Evolutionary conservation across 2,888 invertebrate species (phyloP), one percentile per base, ranked within the genome.

Genomic region (Drosophila stalkeri): DNA sequence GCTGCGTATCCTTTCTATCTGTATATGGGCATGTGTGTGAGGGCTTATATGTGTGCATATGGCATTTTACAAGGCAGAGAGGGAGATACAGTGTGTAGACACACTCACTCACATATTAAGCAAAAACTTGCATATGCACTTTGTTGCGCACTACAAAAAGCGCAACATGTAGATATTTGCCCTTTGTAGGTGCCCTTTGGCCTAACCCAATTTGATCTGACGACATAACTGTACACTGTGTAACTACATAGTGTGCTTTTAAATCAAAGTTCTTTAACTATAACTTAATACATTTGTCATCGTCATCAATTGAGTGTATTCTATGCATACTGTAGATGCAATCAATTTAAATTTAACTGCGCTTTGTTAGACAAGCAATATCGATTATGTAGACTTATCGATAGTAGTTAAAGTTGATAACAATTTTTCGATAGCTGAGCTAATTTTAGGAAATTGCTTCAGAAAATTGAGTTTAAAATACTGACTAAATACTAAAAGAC

Each of bases 1-100:
- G 84, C 65, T 75, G 72, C 46, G 68, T 23, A 63, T 73, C 57
- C 65, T 23, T 12, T 23, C 43, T 44, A 51, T 62, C 16, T 11
- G 27, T 59, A 31, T 31, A 35, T 18, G 43, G 2, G 37, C 37
- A 31, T 27, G 4, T 65, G 44, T 62, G 68, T 41, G 33, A 23
- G 46, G 60, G 56, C 49, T 57, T 56, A 60, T 60, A 57, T 44
- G 57, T 69, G 46, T 62, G 64, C 75, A 67, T 46, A 37, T 67
- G 54, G 3, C 65, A 54, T 46, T 65, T 47, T 18, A 64, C 12
- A 57, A 7, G 1, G 9, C 27, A 27, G 37, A 44, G 9, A 11
- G 18, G 11, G 44, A 44, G 20, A 44, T 20, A 7, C 7, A 14
- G 44, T 1, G 18, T 5, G 46, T 16, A n/a, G 31, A 7, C 49